Conservation (phyloP, 53 echinoderm and acorn worm species). For the Actinopyga echinites region DNA sequence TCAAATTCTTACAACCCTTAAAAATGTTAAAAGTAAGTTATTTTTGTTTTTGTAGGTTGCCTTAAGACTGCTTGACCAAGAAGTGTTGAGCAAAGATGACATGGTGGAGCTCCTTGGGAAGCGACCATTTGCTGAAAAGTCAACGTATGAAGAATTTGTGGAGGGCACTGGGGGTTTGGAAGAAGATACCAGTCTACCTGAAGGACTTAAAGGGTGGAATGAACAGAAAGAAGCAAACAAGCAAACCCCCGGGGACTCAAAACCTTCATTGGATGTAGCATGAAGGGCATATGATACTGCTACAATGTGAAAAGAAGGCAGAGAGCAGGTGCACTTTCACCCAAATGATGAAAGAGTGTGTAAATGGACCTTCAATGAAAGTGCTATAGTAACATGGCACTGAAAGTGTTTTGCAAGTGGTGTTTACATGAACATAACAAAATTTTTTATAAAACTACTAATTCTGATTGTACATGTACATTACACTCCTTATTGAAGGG, state of each 20-base stretch:
- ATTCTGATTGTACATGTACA: too few relatives aligned
- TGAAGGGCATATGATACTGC: conserved; percentile 7
- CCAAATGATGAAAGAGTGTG: too few relatives aligned
- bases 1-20: too few relatives aligned
- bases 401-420: too few relatives aligned
- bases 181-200: conserved; percentile 86
- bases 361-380: too few relatives aligned
- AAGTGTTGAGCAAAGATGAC: conserved; percentile 97
- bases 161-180: conserved; percentile 97
- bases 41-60: conserved; percentile 69
- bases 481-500: too few relatives aligned
- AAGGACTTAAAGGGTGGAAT: conserved; percentile 96
- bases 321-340: too few relatives aligned
- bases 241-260: conserved; percentile 49
- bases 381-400: too few relatives aligned
- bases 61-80: conserved; percentile 73
- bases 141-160: conserved; percentile 98
- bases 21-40: too few relatives aligned
- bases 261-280: conserved; percentile 55
- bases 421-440: too few relatives aligned
- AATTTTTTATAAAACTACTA: too few relatives aligned
- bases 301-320: too few relatives aligned
- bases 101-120: conserved; percentile 94
- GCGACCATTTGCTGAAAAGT: conserved; percentile 92
- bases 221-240: conserved; percentile 66